Conservation (phyloP, 64 coral and sea anemone genomes). For the Astreopora myriophthalma region DNA sequence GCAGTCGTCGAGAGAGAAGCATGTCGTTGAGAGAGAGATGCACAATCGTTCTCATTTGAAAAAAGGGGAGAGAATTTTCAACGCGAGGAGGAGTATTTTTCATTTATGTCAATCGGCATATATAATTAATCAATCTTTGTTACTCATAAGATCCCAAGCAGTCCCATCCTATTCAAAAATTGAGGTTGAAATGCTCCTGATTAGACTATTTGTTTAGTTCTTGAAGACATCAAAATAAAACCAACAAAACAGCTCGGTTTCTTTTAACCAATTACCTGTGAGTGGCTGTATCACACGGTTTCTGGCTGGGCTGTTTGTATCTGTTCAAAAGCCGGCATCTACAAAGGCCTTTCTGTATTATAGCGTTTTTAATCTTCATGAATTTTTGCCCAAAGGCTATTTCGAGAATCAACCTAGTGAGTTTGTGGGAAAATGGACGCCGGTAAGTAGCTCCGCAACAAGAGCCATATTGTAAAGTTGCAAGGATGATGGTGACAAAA, state of each 20-base stretch:
- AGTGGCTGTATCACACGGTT: constrained; percentile 15
- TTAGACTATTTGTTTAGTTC: constrained; percentile 54
- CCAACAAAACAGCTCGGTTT: constrained; percentile 41
- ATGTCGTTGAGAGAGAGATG: too few species aligned
- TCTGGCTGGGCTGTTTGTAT: constrained; percentile 46
- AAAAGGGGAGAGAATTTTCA: background rate
- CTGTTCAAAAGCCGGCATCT: constrained; percentile 45
- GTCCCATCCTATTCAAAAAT: constrained; percentile 40
- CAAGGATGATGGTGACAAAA: background rate
- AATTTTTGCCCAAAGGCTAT: constrained; percentile 28
- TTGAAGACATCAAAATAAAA: constrained; percentile 60
- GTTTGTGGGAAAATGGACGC: background rate
- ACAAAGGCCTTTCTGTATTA: constrained; percentile 44
- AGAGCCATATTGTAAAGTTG: background rate
- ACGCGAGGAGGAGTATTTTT: background rate
- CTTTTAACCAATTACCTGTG: constrained; percentile 45
- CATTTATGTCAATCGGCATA: constrained; percentile 20
- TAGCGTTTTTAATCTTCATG: constrained; percentile 44
- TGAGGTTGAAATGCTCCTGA: constrained; percentile 34
- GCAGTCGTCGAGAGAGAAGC: too few species aligned
- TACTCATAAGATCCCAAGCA: constrained; percentile 12
- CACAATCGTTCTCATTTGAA: background rate
- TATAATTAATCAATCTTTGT: constrained; percentile 57
- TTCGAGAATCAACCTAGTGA: background rate
- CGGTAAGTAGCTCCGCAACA: background rate